Evolutionary conservation across 2,113 vertebrate species (phyloP).

Genomic region (Saccopteryx bilineata): DNA sequence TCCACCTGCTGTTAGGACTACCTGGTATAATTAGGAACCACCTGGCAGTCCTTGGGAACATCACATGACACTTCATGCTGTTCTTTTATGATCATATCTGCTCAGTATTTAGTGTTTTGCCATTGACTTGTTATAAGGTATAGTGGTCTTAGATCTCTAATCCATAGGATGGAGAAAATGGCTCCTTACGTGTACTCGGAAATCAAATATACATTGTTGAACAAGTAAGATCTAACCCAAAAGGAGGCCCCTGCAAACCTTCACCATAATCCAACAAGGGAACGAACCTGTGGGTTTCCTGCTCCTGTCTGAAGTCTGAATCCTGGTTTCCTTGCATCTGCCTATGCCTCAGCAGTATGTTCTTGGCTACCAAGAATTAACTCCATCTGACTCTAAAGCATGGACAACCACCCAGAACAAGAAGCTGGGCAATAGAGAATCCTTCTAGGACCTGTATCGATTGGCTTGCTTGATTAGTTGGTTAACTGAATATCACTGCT

Average conservation of each 20-base stretch:
- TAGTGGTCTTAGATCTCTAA: neutral
- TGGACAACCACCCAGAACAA: constrained; percentile 2
- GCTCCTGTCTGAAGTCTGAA: neutral
- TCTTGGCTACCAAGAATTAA: constrained; percentile 45
- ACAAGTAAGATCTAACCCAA: neutral
- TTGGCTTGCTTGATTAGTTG: constrained; percentile 88
- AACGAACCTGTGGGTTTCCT: neutral
- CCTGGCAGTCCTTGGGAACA: neutral
- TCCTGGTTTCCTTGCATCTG: neutral
- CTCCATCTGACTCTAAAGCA: neutral
- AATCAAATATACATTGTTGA: neutral
- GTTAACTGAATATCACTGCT: constrained; percentile 88
- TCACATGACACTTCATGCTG: neutral
- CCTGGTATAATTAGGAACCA: neutral
- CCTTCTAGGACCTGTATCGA: constrained; percentile 85
- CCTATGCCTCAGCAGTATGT: neutral
- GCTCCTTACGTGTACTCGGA: neutral
- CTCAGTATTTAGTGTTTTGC: neutral
- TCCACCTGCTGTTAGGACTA: neutral
- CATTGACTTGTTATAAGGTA: neutral
- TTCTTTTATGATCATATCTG: neutral
- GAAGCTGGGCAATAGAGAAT: constrained; percentile 37
- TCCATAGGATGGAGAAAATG: neutral
- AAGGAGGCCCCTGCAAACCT: neutral
- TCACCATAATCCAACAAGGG: neutral